A percentile compares a stretch with the other conserved stretches of the same genome.
These are phyloP conservation scores for Cenopis cana DNA, from an alignment of 2,888 invertebrate genomes.

Conservation along the genomic window DNA sequence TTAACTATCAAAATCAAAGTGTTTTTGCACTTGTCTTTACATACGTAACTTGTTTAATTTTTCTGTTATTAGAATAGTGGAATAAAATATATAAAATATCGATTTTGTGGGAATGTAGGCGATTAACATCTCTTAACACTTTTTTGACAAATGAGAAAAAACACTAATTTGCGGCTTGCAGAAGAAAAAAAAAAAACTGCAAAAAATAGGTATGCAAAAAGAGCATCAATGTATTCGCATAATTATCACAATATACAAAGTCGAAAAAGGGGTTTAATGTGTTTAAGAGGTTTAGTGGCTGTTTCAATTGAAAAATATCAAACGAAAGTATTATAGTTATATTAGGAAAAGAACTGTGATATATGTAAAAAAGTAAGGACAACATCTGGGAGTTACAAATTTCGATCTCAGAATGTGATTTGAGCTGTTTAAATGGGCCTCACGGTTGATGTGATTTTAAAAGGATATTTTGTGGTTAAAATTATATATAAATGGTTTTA, in stretches of 20 bases:
- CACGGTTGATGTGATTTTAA: conserved; percentile 49
- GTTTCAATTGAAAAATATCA: conserved; percentile 51
- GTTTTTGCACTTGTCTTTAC: conserved; percentile 49
- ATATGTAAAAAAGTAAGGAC: conserved; percentile 73
- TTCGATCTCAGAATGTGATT: conserved; percentile 79
- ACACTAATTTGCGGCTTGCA: no score
- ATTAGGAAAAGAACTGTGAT: conserved; percentile 82
- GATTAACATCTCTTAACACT: conserved; percentile 59
- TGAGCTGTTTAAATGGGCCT: conserved; percentile 57
- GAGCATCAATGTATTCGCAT: no score
- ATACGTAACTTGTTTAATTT: conserved; percentile 39
- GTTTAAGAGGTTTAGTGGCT: conserved; percentile 48
- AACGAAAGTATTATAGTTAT: conserved; percentile 79
- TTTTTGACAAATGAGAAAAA: no score
- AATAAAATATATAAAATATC: conserved; percentile 50
- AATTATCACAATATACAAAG: no score
- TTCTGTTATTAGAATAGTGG: conserved; percentile 49
- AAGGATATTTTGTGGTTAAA: conserved; percentile 44
- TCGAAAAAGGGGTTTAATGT: conserved; percentile 46
- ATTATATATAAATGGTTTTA: conserved; percentile 25
- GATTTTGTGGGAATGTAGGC: conserved; percentile 63
- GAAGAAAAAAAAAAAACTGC: no score
- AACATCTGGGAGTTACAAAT: conserved; percentile 76
- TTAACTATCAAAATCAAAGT: conserved; percentile 51
- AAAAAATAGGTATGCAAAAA: no score